Percentiles rank a stretch among this genome's conserved stretches.
These are phyloP conservation scores for Julus scandinavius DNA, from an alignment of 2,888 invertebrate genomes.

Conservation along the genomic window DNA sequence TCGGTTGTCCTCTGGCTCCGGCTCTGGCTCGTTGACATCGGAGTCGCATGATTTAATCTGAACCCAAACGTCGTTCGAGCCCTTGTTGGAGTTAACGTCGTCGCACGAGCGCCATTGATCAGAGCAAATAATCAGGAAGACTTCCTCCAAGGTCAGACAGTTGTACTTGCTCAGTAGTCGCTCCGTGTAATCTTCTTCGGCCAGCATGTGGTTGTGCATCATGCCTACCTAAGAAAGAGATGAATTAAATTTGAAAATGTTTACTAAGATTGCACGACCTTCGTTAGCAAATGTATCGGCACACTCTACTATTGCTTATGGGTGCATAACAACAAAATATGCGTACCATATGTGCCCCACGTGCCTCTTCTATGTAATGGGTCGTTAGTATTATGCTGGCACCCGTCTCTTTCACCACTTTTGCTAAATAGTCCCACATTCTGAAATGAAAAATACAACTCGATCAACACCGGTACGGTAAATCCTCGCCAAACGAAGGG, in stretches of 20 bases:
- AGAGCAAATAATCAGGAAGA: neutral
- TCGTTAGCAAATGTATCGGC: no score
- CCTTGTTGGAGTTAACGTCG: neutral
- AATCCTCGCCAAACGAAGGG: no score
- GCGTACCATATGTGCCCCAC: constrained; percentile 61
- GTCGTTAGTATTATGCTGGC: constrained; percentile 96
- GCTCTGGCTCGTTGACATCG: neutral
- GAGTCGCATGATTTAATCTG: neutral
- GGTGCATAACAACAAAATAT: no score
- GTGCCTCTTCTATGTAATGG: constrained; percentile 95
- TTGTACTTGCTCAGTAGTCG: neutral
- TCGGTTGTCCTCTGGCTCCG: neutral
- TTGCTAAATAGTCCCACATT: constrained; percentile 93
- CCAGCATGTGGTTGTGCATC: neutral
- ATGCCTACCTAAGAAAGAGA: neutral
- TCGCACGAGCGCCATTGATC: neutral
- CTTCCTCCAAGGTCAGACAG: neutral
- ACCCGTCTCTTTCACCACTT: constrained; percentile 87
- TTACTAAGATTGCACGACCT: no score
- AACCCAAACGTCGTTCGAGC: neutral
- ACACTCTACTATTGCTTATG: no score
- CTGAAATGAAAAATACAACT: constrained; percentile 67
- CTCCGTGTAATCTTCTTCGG: neutral
- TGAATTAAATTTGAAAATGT: no score
- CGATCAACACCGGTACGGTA: neutral